These are phyloP conservation scores for Hoplias malabaricus DNA, from an alignment of 2,113 vertebrate species.

Conservation along the genomic window DNA sequence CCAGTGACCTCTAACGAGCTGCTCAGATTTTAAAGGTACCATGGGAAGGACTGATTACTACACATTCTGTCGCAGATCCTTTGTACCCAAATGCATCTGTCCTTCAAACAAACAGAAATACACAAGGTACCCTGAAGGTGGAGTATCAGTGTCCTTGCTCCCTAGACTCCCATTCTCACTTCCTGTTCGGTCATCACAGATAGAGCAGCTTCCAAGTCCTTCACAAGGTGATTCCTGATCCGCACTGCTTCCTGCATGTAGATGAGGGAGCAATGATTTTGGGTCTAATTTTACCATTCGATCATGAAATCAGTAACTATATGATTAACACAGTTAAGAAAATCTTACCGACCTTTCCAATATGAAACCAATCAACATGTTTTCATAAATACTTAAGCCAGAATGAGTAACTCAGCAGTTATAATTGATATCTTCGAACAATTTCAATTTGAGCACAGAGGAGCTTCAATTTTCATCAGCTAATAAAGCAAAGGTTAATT, in stretches of 20 bases:
- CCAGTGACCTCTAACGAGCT: background rate
- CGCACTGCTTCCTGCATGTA: slow-evolving; percentile 22
- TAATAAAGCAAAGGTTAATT: background rate
- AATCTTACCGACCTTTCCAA: background rate
- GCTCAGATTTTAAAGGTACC: background rate
- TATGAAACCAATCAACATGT: background rate
- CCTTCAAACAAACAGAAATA: background rate
- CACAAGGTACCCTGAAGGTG: slow-evolving; percentile 38
- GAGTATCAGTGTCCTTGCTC: slow-evolving; percentile 25
- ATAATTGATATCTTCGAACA: too few relatives aligned
- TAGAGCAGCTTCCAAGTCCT: slow-evolving; percentile 40
- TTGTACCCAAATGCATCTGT: background rate
- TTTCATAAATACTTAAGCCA: background rate
- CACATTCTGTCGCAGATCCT: background rate
- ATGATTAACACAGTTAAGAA: background rate
- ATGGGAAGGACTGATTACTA: too few relatives aligned
- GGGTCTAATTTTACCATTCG: background rate
- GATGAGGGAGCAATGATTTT: background rate
- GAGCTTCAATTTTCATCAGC: background rate
- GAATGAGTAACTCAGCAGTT: background rate
- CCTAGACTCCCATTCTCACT: slow-evolving; percentile 48
- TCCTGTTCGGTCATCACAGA: slow-evolving; percentile 50
- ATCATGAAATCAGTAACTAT: background rate
- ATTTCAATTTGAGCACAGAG: background rate
- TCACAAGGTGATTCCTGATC: slow-evolving; percentile 22